Evolutionary conservation across 2,113 vertebrate genomes (phyloP).

Genomic region (Nycticorax nycticorax): DNA sequence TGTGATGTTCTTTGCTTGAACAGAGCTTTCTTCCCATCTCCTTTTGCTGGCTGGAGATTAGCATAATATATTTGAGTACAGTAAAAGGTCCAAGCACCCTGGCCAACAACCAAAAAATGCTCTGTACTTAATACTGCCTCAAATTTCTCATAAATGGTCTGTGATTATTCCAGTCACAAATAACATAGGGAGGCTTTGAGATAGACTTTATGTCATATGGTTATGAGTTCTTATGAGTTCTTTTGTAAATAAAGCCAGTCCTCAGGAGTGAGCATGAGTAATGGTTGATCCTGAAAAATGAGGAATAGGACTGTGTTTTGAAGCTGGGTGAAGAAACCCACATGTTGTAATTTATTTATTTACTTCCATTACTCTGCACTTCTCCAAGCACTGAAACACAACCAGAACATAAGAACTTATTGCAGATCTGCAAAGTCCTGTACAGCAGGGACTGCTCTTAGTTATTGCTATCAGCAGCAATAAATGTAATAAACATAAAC

Average conservation of each 20-base stretch:
- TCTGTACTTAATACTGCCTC: background rate
- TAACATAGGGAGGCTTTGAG: conserved; percentile 6
- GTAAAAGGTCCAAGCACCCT: background rate
- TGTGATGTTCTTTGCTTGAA: background rate
- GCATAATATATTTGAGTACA: background rate
- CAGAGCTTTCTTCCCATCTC: background rate
- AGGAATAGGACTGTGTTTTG: background rate
- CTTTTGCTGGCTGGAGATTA: background rate
- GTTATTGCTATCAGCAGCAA: conserved; percentile 54
- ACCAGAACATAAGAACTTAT: conserved; percentile 29
- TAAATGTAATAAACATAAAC: conserved; percentile 52
- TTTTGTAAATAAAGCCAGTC: conserved; percentile 35
- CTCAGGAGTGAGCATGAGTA: conserved; percentile 20
- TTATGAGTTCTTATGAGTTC: conserved; percentile 18
- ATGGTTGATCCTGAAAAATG: conserved; percentile 30
- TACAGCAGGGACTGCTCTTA: conserved; percentile 5
- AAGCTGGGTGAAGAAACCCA: background rate
- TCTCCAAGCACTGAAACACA: conserved; percentile 11
- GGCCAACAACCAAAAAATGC: background rate
- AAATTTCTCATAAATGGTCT: conserved; percentile 3
- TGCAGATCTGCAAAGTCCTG: conserved; percentile 37
- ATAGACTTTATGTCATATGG: background rate
- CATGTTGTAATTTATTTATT: conserved; percentile 43
- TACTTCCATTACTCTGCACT: conserved; percentile 23
- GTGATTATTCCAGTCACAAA: conserved; percentile 33